phyloP scores from a whole-genome alignment of 2,797 vertebrate genomes.

The Galagoides demidoff region DNA sequence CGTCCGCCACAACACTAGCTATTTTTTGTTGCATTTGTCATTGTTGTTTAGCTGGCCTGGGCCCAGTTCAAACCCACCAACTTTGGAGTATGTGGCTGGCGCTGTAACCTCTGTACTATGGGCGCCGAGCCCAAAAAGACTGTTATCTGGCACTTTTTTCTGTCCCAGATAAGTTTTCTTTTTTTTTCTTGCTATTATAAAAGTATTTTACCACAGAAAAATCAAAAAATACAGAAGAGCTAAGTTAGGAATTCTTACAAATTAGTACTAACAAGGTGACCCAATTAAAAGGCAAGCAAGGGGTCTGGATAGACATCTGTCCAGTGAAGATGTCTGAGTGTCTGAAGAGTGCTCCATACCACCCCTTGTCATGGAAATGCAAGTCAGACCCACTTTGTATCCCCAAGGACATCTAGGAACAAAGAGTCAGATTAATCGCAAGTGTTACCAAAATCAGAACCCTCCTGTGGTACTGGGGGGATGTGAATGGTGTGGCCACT shows the following conservation, averaged over 20 bases:
- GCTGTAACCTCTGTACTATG: too few species aligned
- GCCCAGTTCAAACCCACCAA: too few species aligned
- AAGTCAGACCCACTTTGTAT: neutral
- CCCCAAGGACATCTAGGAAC: neutral
- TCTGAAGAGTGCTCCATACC: too few species aligned
- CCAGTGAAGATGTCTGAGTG: rapidly evolving
- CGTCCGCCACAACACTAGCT: too few species aligned
- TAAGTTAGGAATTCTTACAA: neutral
- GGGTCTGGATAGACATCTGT: neutral
- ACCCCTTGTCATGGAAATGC: too few species aligned
- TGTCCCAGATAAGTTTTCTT: neutral
- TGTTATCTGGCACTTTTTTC: neutral
- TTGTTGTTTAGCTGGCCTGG: too few species aligned
- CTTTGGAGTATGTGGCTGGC: too few species aligned
- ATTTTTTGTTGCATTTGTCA: neutral
- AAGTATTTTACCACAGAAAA: neutral
- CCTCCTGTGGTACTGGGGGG: neutral
- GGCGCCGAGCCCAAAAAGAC: too few species aligned
- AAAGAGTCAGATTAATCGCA: neutral
- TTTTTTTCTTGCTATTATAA: neutral
- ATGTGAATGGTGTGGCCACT: neutral
- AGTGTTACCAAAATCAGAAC: too few species aligned
- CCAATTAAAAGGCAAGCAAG: neutral
- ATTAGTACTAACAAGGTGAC: neutral
- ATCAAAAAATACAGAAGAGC: neutral